Base-by-base conservation (phyloP, 1,140 invertebrate species). In the Eurosta solidaginis region DNA sequence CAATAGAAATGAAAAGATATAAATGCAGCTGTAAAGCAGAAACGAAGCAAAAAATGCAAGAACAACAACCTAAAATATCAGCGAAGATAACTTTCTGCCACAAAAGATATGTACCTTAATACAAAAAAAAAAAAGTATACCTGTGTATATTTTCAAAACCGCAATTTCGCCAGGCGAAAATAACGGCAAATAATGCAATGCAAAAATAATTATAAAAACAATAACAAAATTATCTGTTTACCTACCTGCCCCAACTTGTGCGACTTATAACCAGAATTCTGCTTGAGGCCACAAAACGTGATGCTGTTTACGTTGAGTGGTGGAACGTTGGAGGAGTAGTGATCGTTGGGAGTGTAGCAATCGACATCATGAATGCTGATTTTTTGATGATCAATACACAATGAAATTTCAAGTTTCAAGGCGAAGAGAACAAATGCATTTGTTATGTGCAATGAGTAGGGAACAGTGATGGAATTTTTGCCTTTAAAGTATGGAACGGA, bases 401-500 rank as follows among this genome's bases (percentile, higher is more conserved):
- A n/a, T n/a, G n/a, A n/a, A n/a, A n/a, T n/a, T n/a, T 68, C 6
- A 17, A 40, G 40, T 36, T 68, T 68, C 59, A 68, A 68, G 36
- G 59, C 59, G 9, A 22, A 52, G n/a, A 52, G n/a, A 52, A 25
- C 49, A 52, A 52, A 40, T 68, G 59, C 59, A 42, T 68, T 68
- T 68, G 33, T 1, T 20, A 59, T 4, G 17, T 59, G 54, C 54
- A 59, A 14, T 59, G 54, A 59, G 54, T 5, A 12, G n/a, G n/a
- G n/a, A n/a, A n/a, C n/a, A n/a, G n/a, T n/a, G n/a, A n/a, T n/a
- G n/a, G n/a, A n/a, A n/a, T n/a, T n/a, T n/a, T n/a, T n/a, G n/a
- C n/a, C n/a, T n/a, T n/a, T n/a, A n/a, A n/a, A n/a, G n/a, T n/a
- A n/a, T n/a, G n/a, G n/a, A n/a, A n/a, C n/a, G n/a, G n/a, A n/a